A percentile compares a stretch with the other conserved stretches of the same genome.
These are phyloP conservation scores for Amblyraja radiata DNA, from an alignment of 2,797 vertebrate species.

Conservation along the genomic window DNA sequence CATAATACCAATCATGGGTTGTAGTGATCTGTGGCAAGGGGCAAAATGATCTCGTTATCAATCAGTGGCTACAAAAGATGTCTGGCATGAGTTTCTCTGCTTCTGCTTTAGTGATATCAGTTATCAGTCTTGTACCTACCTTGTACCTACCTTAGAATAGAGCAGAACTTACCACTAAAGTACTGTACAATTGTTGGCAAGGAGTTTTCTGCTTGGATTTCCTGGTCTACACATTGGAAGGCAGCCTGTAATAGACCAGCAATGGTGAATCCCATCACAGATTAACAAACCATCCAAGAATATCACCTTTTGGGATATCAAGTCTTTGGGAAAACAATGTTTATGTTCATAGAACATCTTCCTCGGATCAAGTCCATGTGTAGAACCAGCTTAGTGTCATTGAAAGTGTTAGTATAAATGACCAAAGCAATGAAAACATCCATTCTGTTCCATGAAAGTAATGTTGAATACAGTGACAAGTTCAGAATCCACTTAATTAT, in stretches of 20 bases:
- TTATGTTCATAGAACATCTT: background rate
- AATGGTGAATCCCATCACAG: background rate
- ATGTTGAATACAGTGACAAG: background rate
- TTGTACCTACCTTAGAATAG: background rate
- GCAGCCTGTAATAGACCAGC: background rate
- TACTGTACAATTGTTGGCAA: background rate
- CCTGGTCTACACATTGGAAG: background rate
- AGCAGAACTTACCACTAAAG: background rate
- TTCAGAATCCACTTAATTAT: background rate
- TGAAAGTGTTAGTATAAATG: background rate
- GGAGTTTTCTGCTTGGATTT: background rate
- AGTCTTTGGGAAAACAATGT: background rate
- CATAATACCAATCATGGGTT: conserved; percentile 36
- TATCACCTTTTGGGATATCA: background rate
- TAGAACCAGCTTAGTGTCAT: background rate
- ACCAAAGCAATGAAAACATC: background rate
- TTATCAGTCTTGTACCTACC: background rate
- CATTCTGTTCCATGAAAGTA: background rate
- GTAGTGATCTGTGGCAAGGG: conserved; percentile 17
- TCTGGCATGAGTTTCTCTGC: conserved; percentile 1
- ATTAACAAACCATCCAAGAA: background rate
- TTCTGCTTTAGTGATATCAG: background rate
- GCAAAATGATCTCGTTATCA: conserved; percentile 16
- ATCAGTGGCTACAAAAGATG: background rate
- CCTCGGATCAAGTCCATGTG: background rate